A percentile compares a stretch with the other conserved stretches of the same genome.
Conservation (phyloP, 2,113 vertebrate species). For the Heliornis fulica region DNA sequence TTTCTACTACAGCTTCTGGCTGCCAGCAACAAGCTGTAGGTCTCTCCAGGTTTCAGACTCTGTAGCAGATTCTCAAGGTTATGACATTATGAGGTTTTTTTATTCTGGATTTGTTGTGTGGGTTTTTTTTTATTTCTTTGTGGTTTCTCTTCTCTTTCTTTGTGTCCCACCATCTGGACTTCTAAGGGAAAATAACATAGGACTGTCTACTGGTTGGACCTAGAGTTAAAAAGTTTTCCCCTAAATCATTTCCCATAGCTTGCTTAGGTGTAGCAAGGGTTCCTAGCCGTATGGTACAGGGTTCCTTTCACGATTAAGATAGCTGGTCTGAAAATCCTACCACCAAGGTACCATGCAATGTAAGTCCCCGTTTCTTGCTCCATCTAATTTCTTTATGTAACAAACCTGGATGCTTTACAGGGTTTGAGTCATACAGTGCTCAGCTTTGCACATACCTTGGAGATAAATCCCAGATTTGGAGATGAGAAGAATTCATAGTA, state of each 20-base stretch:
- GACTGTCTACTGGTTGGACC: not conserved
- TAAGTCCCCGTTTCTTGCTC: not conserved
- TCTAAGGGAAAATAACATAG: not conserved
- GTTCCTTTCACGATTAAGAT: not conserved
- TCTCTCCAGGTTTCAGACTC: not conserved
- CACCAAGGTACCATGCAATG: not conserved
- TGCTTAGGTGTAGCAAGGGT: not conserved
- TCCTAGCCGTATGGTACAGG: not conserved
- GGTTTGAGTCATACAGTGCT: not conserved
- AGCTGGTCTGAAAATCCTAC: not conserved
- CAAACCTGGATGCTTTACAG: not conserved
- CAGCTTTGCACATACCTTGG: not conserved
- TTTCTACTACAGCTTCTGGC: not conserved
- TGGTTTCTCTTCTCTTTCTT: too few species aligned
- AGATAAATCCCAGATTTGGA: not conserved
- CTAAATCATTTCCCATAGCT: not conserved
- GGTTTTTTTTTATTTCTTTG: too few species aligned
- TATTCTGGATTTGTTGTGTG: fast-evolving
- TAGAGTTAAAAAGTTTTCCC: not conserved
- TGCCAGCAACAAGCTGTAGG: not conserved
- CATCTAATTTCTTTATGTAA: not conserved
- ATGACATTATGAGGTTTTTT: not conserved
- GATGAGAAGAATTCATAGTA: not conserved
- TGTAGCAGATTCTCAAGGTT: not conserved
- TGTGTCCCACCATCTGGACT: not conserved